Percentiles rank a stretch among this genome's conserved stretches.
These are phyloP conservation scores for Apamea crenata DNA, from an alignment of 2,888 invertebrate genomes.

Conservation along the genomic window DNA sequence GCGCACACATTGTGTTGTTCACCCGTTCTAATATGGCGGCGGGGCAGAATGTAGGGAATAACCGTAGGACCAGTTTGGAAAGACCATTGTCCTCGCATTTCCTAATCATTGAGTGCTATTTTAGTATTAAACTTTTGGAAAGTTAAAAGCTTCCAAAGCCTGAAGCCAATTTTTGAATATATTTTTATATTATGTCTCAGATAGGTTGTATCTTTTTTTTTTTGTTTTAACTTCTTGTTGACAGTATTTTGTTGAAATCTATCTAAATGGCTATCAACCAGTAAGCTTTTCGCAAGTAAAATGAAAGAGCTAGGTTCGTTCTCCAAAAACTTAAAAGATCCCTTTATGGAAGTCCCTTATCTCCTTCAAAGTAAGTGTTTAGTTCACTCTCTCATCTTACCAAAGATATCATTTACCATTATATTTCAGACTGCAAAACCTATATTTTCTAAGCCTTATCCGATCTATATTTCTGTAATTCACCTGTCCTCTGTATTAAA, in stretches of 20 bases:
- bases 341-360: neutral
- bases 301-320: neutral
- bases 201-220: neutral
- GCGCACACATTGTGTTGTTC: conserved; percentile 70
- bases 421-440: too few relatives aligned
- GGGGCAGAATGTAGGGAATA: conserved; percentile 12
- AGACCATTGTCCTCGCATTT: neutral
- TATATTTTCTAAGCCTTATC: neutral
- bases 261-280: neutral
- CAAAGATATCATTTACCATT: neutral
- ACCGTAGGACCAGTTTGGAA: conserved; percentile 51
- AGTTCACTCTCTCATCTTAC: neutral
- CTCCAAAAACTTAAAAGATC: neutral
- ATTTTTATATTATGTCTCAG: neutral
- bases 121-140: neutral
- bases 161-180: neutral
- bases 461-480: conserved; percentile 46
- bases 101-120: neutral
- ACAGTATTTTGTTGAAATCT: neutral
- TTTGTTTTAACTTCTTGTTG: neutral
- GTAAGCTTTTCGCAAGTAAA: neutral
- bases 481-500: conserved; percentile 39
- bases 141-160: neutral
- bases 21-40: conserved; percentile 65
- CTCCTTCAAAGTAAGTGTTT: neutral